Evolutionary conservation across 2,113 vertebrate genomes (phyloP), one percentile per base, ranked within the genome.

Genomic region (Cisticola juncidis): DNA sequence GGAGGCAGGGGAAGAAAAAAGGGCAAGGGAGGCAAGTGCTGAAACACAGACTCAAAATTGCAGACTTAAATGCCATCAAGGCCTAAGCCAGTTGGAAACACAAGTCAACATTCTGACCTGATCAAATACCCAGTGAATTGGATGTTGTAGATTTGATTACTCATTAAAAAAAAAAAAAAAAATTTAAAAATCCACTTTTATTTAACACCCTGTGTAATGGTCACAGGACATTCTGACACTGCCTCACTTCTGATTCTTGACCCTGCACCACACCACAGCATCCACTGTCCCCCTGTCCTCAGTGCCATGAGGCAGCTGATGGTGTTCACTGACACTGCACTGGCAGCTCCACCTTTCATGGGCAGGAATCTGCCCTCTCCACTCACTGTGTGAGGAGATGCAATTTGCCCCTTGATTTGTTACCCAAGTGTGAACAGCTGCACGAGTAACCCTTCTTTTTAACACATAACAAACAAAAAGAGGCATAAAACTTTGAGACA

Each of bases 321-420:
- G 38, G 38, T 44, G 42, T 44, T 44, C 16, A 44, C 42, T 44
- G 42, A 16, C 15, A 62, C n/a, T 88, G 56, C 29, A 11, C 53
- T 56, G 82, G 51, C 62, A 91, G 13, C 92, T 96, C 86, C 78
- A 45, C 89, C 68, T 83, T 86, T 44, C 33, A 29, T 48, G 36
- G 56, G 47, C 56, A 94, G 71, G 94, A 94, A 93, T 83, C 88
- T 84, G 47, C 56, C 83, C 66, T 86, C 86, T 78, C 28, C 76
- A 60, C 66, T 91, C 78, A 23, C 74, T 66, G 31, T 54, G 33
- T 42, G 53, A 96, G 56, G 29, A 91, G 72, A 57, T 96, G 60
- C 69, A 95, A 73, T 54, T 56, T 92, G 21, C 28, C 42, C 40
- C 65, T 95, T 94, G 61, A 86, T 91, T 74, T 84, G 18, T 87